phyloP scores from a whole-genome alignment of 2,797 vertebrate species.

The Paratrypauchen microcephalus region DNA sequence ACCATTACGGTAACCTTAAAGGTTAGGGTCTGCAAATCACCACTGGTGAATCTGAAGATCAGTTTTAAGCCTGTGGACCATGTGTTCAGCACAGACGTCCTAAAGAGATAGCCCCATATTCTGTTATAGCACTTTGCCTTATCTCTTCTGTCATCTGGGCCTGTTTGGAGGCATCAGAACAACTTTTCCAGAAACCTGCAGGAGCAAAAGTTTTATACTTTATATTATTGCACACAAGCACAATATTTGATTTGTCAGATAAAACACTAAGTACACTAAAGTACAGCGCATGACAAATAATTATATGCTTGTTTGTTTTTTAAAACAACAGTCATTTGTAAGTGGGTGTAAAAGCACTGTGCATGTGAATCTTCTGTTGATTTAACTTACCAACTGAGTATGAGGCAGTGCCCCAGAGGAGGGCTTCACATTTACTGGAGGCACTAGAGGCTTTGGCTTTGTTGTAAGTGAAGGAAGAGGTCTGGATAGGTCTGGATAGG shows the following conservation, averaged over 20 bases:
- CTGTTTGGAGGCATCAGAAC: constrained; percentile 73
- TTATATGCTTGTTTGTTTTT: too few relatives aligned
- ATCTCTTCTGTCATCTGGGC: constrained; percentile 72
- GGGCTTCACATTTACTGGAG: constrained; percentile 79
- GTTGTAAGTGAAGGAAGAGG: constrained; percentile 77
- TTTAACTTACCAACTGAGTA: constrained; percentile 71
- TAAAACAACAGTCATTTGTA: too few relatives aligned
- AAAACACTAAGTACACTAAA: neutral
- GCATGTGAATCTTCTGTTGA: constrained; percentile 5
- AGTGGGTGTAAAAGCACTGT: neutral
- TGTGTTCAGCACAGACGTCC: constrained; percentile 30
- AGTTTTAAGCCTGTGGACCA: constrained; percentile 33
- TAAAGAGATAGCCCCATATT: constrained; percentile 31
- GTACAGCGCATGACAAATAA: too few relatives aligned
- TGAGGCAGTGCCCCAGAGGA: constrained; percentile 51
- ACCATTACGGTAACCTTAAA: constrained; percentile 13
- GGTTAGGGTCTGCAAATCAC: constrained; percentile 26
- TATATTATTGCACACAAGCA: neutral
- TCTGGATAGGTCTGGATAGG: constrained; percentile 78
- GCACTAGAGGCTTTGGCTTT: constrained; percentile 71
- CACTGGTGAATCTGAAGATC: constrained; percentile 32
- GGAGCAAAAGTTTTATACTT: constrained; percentile 36
- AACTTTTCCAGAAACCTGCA: constrained; percentile 63
- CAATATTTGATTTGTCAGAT: neutral
- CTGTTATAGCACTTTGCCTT: constrained; percentile 35